Evolutionary conservation across 2,797 vertebrate species (phyloP).

Genomic region (Tadarida brasiliensis): DNA sequence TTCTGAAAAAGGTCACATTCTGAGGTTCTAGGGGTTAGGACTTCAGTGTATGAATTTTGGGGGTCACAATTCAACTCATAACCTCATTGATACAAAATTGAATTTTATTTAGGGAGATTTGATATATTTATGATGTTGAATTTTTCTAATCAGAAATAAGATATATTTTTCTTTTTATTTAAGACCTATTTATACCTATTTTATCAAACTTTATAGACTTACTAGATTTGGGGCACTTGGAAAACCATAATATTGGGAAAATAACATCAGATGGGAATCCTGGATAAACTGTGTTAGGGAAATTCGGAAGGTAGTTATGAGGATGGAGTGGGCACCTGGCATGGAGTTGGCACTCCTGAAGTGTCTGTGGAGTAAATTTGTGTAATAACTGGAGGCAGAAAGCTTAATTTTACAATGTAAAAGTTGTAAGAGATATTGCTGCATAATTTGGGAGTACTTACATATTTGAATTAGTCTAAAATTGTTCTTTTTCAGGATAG

Average conservation of each 20-base stretch:
- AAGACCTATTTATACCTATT: neutral
- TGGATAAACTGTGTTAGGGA: neutral
- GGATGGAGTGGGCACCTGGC: neutral
- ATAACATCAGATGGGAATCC: neutral
- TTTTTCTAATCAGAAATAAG: neutral
- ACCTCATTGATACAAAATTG: neutral
- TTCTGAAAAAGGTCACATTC: neutral
- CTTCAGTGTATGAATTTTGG: neutral
- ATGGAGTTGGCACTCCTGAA: neutral
- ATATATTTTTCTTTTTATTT: slow-evolving; percentile 19
- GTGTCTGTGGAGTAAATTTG: neutral
- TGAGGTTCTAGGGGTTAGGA: neutral
- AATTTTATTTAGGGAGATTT: slow-evolving; percentile 36
- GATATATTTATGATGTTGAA: neutral
- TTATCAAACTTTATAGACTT: neutral
- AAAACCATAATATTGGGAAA: slow-evolving; percentile 9
- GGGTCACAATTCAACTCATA: neutral
- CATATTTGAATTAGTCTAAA: neutral
- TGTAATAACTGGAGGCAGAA: neutral
- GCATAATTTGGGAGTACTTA: neutral
- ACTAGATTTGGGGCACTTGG: slow-evolving; percentile 10
- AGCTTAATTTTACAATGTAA: neutral
- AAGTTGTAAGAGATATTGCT: neutral
- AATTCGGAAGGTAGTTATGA: neutral
- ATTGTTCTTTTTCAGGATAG: neutral